These are phyloP conservation scores for Drosophila nigritarsus DNA, from an alignment of 2,888 invertebrate species.

Conservation along the genomic window DNA sequence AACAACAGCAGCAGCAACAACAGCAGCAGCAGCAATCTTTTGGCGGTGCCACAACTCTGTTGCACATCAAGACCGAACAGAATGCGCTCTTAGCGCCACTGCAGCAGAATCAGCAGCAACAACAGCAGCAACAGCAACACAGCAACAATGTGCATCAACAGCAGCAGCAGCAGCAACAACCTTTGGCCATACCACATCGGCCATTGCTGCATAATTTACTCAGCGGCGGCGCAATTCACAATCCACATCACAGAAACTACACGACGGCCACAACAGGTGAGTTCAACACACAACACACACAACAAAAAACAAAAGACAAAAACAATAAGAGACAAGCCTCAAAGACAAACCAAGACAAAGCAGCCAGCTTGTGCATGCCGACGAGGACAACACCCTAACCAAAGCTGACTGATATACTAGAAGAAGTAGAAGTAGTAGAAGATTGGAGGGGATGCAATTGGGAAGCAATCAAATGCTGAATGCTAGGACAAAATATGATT, in stretches of 20 bases:
- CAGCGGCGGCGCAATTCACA: constrained; percentile 85
- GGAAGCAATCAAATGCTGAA: neutral
- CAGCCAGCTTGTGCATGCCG: neutral
- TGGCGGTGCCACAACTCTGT: constrained; percentile 75
- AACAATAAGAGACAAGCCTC: neutral
- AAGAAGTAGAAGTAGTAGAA: neutral
- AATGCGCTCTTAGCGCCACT: constrained; percentile 78
- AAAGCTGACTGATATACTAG: neutral
- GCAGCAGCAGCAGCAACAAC: constrained; percentile 75
- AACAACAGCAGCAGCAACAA: constrained; percentile 57
- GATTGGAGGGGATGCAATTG: neutral
- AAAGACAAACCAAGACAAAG: neutral
- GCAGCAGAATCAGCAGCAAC: constrained; percentile 68
- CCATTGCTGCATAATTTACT: constrained; percentile 85
- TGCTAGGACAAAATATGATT: neutral
- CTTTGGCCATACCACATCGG: constrained; percentile 83
- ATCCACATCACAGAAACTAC: constrained; percentile 85
- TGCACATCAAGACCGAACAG: constrained; percentile 84
- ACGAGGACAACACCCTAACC: neutral
- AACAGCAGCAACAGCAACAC: constrained; percentile 65
- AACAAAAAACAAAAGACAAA: neutral
- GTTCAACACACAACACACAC: constrained; percentile 28
- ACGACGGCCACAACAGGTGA: constrained; percentile 85
- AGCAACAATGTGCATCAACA: constrained; percentile 74
- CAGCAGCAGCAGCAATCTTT: constrained; percentile 73